phyloP scores from a whole-genome alignment of 2,888 invertebrate genomes.

The Thumatha senex region DNA sequence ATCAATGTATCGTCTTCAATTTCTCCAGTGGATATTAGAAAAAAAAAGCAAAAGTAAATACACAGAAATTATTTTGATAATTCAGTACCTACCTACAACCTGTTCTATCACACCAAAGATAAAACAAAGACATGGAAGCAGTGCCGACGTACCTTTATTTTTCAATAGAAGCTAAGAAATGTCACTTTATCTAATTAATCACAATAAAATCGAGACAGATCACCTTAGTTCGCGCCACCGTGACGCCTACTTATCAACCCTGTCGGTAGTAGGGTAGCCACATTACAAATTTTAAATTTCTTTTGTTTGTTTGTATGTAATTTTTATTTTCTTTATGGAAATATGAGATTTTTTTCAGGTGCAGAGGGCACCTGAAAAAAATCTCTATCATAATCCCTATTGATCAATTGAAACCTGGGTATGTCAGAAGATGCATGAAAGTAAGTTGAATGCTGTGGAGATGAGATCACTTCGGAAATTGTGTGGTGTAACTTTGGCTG shows the following conservation, averaged over 20 bases:
- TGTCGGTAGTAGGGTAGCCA: constrained; percentile 11
- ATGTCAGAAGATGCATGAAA: too few relatives aligned
- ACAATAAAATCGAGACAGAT: constrained; percentile 33
- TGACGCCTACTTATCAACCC: constrained; percentile 39
- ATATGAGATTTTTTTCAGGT: too few relatives aligned
- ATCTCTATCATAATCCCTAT: too few relatives aligned
- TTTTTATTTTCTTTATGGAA: too few relatives aligned
- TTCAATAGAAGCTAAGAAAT: constrained; percentile 25
- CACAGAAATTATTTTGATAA: background rate
- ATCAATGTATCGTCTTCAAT: too few relatives aligned
- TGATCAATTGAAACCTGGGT: too few relatives aligned
- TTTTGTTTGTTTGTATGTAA: too few relatives aligned
- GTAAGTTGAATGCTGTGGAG: too few relatives aligned
- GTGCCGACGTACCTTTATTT: constrained; percentile 1
- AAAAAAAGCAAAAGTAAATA: background rate
- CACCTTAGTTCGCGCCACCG: constrained; percentile 25
- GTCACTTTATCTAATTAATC: constrained; percentile 32
- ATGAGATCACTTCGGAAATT: too few relatives aligned
- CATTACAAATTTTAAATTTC: background rate
- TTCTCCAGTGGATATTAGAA: too few relatives aligned
- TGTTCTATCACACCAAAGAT: background rate
- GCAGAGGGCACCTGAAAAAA: too few relatives aligned
- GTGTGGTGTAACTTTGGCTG: too few relatives aligned
- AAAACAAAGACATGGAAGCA: background rate
- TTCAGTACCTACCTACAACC: background rate